A percentile compares a stretch with the other conserved stretches of the same genome.
Conservation (phyloP, 1,140 invertebrate species). For the Rhopalosiphum padi region DNA sequence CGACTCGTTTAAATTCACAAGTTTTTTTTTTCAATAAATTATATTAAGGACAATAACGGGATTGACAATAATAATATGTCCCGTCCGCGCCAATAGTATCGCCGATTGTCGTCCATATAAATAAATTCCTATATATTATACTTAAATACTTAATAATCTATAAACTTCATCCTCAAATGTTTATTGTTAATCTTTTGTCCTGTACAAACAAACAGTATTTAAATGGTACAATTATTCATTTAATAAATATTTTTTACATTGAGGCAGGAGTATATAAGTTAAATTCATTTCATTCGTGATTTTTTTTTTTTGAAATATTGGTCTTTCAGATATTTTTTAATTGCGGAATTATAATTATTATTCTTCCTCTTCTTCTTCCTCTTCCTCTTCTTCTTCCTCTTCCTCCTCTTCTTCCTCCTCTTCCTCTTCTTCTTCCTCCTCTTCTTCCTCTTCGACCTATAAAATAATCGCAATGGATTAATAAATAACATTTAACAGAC, state of each 20-base stretch:
- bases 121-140: slow-evolving; percentile 13
- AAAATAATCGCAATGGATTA: not conserved
- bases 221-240: slow-evolving; percentile 40
- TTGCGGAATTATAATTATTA: slow-evolving; percentile 32
- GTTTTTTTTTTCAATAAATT: not conserved
- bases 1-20: slow-evolving; percentile 20
- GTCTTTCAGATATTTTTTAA: slow-evolving; percentile 17
- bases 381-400: slow-evolving; percentile 60
- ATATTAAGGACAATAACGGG: slow-evolving; percentile 5
- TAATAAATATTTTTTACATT: slow-evolving; percentile 53
- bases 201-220: slow-evolving; percentile 49
- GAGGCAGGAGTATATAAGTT: slow-evolving; percentile 43
- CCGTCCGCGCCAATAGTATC: not conserved
- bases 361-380: slow-evolving; percentile 59
- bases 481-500: not conserved
- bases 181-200: slow-evolving; percentile 13
- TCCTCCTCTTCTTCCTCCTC: slow-evolving; percentile 59
- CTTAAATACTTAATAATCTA: slow-evolving; percentile 44
- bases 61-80: not conserved
- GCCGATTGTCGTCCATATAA: not conserved
- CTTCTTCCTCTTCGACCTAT: slow-evolving; percentile 59
- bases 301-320: slow-evolving; percentile 15
- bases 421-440: slow-evolving; percentile 59
- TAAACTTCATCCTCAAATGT: slow-evolving; percentile 16
- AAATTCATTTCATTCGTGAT: not conserved